Conservation (phyloP, 2,797 vertebrate species). For the Onychomys leucogaster region DNA sequence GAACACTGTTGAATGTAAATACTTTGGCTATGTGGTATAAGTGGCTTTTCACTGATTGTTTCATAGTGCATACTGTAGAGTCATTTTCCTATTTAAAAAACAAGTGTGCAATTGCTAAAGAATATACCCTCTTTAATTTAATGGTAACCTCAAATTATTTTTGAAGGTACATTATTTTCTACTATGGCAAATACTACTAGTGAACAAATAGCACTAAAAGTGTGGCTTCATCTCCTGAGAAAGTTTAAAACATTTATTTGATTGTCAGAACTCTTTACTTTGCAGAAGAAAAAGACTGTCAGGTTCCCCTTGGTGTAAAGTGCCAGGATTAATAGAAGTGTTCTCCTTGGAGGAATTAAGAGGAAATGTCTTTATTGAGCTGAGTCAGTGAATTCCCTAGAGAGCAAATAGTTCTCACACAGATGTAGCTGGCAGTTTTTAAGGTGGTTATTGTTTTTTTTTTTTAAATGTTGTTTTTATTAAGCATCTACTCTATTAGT, state of each 20-base stretch:
- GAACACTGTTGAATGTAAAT: constrained; percentile 7
- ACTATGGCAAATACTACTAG: neutral
- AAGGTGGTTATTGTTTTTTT: constrained; percentile 10
- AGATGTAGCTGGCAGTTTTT: neutral
- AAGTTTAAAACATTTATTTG: constrained; percentile 37
- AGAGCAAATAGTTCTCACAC: neutral
- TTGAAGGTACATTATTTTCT: constrained; percentile 12
- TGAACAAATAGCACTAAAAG: neutral
- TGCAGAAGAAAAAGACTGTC: neutral
- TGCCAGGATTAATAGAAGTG: neutral
- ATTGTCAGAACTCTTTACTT: constrained; percentile 46
- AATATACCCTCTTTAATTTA: neutral
- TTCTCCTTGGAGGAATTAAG: neutral
- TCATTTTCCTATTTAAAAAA: constrained; percentile 21
- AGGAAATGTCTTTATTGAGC: neutral
- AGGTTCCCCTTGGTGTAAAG: neutral
- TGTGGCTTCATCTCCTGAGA: neutral
- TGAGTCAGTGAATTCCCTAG: neutral
- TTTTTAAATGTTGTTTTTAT: constrained; percentile 36
- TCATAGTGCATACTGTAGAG: constrained; percentile 11
- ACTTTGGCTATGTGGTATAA: neutral
- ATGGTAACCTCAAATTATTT: constrained; percentile 17
- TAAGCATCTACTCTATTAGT: neutral
- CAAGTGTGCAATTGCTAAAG: neutral
- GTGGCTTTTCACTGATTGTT: neutral